A percentile compares a stretch with the other conserved stretches of the same genome.
Evolutionary conservation across 2,888 invertebrate species (phyloP).

Genomic region (Carabus problematicus): DNA sequence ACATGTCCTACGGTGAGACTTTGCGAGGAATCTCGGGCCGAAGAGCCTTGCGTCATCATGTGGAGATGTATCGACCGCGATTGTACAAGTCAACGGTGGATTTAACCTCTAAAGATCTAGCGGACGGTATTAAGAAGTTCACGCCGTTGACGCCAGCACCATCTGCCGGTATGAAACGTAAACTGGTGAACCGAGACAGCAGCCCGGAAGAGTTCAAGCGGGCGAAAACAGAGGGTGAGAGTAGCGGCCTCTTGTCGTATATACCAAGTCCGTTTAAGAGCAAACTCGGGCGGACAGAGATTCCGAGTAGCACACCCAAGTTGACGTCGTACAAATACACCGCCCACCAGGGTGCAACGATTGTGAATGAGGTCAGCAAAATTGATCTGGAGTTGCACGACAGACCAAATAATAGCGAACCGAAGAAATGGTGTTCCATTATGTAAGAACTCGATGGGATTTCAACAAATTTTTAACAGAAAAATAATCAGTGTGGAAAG

Average conservation of each 20-base stretch:
- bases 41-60: slow-evolving; percentile 41
- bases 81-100: slow-evolving; percentile 47
- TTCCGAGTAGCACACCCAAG: slow-evolving; percentile 53
- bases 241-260: slow-evolving; percentile 49
- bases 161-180: slow-evolving; percentile 51
- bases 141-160: slow-evolving; percentile 43
- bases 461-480: no score
- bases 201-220: slow-evolving; percentile 52
- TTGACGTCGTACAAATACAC: slow-evolving; percentile 53
- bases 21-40: slow-evolving; percentile 48
- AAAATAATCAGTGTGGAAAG: no score
- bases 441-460: no score
- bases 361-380: slow-evolving; percentile 47
- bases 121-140: slow-evolving; percentile 10
- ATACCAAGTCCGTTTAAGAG: slow-evolving; percentile 53
- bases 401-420: slow-evolving; percentile 43
- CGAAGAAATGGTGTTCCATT: slow-evolving; percentile 54
- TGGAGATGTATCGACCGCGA: slow-evolving; percentile 46
- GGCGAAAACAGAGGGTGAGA: slow-evolving; percentile 45
- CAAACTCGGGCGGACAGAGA: slow-evolving; percentile 48
- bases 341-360: slow-evolving; percentile 42
- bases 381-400: slow-evolving; percentile 41
- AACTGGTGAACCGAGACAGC: slow-evolving; percentile 47
- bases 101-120: slow-evolving; percentile 14
- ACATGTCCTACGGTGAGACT: slow-evolving; percentile 51